Evolutionary conservation across 2,113 vertebrate species (phyloP).

Genomic region (Paralichthys olivaceus): DNA sequence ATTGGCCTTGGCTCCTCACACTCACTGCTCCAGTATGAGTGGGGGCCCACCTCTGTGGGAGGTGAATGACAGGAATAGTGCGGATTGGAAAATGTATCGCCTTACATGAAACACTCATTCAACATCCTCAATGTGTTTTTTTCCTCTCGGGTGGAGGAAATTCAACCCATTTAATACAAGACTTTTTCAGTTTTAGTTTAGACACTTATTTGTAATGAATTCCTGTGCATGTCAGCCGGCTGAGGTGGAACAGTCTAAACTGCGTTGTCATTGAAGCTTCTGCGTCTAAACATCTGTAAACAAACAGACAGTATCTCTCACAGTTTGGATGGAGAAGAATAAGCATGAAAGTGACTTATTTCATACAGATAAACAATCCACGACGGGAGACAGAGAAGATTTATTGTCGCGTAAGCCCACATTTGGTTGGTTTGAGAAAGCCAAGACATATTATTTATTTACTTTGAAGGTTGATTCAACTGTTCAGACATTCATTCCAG

Average conservation of each 20-base stretch:
- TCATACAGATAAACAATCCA: background rate
- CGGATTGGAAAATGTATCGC: constrained; percentile 57
- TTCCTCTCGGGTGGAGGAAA: constrained; percentile 14
- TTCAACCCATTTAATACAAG: constrained; percentile 10
- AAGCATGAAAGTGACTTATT: constrained; percentile 1
- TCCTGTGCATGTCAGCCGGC: background rate
- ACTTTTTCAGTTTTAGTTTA: background rate
- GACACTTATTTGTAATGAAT: background rate
- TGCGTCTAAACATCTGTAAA: constrained; percentile 7
- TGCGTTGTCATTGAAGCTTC: background rate
- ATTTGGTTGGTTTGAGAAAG: background rate
- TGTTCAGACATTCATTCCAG: constrained; percentile 1
- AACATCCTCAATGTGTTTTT: constrained; percentile 41
- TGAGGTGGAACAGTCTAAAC: background rate
- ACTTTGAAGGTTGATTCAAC: background rate
- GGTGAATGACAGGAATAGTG: constrained; percentile 57
- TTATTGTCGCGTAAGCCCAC: background rate
- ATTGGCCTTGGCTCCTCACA: constrained; percentile 44
- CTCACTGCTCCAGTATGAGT: constrained; percentile 26
- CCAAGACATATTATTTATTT: constrained; percentile 6
- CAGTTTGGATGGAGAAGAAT: constrained; percentile 1
- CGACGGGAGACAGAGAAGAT: background rate
- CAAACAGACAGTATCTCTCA: background rate
- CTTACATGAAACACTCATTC: constrained; percentile 39
- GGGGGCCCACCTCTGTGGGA: constrained; percentile 49